Percentiles rank a stretch among this genome's conserved stretches.
These are phyloP conservation scores for Trypoxylon attenuatum DNA, from an alignment of 2,888 invertebrate genomes.

Conservation along the genomic window DNA sequence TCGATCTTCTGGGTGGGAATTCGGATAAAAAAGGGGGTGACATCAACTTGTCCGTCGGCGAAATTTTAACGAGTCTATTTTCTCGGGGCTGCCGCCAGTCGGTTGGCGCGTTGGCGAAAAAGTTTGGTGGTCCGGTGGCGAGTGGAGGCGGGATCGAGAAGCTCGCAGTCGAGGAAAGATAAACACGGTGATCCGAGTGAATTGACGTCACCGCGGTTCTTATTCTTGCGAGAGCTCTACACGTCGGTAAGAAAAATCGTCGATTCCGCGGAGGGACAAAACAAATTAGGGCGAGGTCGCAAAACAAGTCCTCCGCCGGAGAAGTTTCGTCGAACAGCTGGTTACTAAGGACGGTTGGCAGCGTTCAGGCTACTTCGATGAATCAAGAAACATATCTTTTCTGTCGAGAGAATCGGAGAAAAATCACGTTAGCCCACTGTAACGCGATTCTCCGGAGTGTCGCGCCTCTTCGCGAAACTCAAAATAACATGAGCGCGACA, in stretches of 20 bases:
- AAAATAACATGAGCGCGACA: conserved; percentile 27
- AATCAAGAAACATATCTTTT: conserved; percentile 15
- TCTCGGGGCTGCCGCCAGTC: neutral
- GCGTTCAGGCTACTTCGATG: conserved; percentile 12
- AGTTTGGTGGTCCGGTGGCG: too few relatives aligned
- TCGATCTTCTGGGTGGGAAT: neutral
- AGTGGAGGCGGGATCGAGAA: neutral
- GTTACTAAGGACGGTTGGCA: neutral
- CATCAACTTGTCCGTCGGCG: neutral
- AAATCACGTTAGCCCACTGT: conserved; percentile 5
- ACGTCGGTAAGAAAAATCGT: conserved; percentile 20
- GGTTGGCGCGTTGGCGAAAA: neutral
- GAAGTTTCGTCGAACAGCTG: conserved; percentile 8
- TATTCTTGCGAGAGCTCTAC: conserved; percentile 4
- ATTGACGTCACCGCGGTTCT: conserved; percentile 37
- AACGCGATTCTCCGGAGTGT: neutral
- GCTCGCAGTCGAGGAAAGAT: neutral
- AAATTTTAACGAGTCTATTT: conserved; percentile 12
- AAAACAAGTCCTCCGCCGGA: conserved; percentile 18
- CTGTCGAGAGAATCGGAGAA: conserved; percentile 2
- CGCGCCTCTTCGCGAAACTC: conserved; percentile 21
- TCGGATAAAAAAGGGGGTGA: neutral
- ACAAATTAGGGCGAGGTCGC: conserved; percentile 31
- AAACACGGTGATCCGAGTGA: conserved; percentile 7
- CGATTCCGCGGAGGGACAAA: neutral